Conservation (phyloP, 2,888 invertebrate genomes). For the Eupsilia transversa region DNA sequence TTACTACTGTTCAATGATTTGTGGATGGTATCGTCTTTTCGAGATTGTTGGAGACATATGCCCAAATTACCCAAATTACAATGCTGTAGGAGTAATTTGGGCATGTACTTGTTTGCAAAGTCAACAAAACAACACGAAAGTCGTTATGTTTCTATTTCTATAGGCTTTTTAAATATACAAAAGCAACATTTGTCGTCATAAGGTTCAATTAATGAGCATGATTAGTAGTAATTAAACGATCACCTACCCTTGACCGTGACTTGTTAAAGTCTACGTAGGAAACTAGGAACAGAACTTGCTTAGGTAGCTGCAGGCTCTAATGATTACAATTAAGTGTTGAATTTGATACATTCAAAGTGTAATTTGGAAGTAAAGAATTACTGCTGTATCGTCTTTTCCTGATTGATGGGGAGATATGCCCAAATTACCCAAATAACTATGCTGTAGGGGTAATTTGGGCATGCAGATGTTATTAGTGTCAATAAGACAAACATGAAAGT, state of each 20-base stretch:
- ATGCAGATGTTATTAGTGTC: neutral
- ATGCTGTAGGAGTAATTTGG: constrained; percentile 24
- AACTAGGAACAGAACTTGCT: neutral
- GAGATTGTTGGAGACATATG: constrained; percentile 34
- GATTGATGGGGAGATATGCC: constrained; percentile 33
- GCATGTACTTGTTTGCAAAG: neutral
- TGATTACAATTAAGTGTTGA: constrained; percentile 2
- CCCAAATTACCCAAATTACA: constrained; percentile 17
- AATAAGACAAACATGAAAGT: constrained; percentile 1
- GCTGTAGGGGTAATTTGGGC: constrained; percentile 21
- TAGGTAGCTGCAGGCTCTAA: neutral
- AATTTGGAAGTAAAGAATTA: constrained; percentile 14
- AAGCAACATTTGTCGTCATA: neutral
- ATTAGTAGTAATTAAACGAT: neutral
- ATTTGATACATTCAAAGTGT: constrained; percentile 14
- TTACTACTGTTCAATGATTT: neutral
- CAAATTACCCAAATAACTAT: constrained; percentile 13
- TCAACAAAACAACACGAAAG: neutral
- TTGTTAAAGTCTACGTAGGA: neutral
- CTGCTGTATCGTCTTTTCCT: constrained; percentile 3
- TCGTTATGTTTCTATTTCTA: neutral
- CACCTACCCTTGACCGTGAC: constrained; percentile 25
- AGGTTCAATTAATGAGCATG: neutral
- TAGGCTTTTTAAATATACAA: neutral
- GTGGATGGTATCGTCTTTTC: neutral